Base-by-base conservation (phyloP, 2,797 vertebrate species). In the Heterohyrax brucei region DNA sequence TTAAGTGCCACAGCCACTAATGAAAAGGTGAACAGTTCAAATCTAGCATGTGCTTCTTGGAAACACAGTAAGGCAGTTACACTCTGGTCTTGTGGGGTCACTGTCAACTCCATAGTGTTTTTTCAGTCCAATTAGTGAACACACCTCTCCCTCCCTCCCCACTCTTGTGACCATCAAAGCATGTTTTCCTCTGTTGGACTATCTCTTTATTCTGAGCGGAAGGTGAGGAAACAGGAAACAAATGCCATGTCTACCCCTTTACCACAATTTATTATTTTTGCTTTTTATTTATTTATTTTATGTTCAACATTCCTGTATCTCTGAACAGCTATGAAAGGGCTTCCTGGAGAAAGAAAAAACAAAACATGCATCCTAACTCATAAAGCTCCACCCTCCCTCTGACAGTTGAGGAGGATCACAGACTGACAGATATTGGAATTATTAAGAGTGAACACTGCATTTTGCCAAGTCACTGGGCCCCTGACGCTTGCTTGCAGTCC, bases 161-260 rank as follows among this genome's bases (percentile, higher is more conserved):
- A 39, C 39, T 3, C 39, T 39, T 39, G 39, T 39, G 39, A 39
- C 39, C 39, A 39, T 39, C 39, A 39, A 39, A 39, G 39, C 39
- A 3, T 39, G 39, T 39, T 39, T 39, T 39, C 39, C 39, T 39
- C 39, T 4, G 19, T 78, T 48, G 78, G 76, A 79, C 77, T 75
- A 72, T 53, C 75, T 82, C 90, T 93, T 87, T 48, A n/a, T 59
- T 96, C 50, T 24, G 64, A 56, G 59, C 10, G 39, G 22, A 91
- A 95, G 90, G 95, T 87, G 93, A 96, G 95, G 89, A 95, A 95
- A 91, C 84, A 96, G 94, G 96, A 97, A 98, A 73, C 79, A 93
- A 96, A 94, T 84, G 80, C 6, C 10, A 0, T 87, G 95, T 96
- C 96, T 94, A 82, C 28, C 88, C 78, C 82, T 94, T 96, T 81